Base-by-base conservation (phyloP, 2,888 invertebrate species). In the Brachyptera putata region DNA sequence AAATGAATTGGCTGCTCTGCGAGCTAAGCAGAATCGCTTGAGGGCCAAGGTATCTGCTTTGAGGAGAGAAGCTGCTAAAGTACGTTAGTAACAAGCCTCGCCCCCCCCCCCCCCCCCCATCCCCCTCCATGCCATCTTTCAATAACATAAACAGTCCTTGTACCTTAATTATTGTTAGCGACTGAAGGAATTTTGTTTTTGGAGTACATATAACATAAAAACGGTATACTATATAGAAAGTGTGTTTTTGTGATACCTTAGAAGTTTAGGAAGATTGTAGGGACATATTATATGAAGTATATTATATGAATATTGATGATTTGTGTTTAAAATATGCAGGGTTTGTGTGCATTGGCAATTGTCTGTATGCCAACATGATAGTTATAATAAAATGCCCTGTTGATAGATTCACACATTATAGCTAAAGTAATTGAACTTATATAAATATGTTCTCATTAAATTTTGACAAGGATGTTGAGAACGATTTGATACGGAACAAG, bases 11-110 rank as follows among this genome's bases (percentile, higher is more conserved):
- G 79, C 79, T 36, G 79, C 82, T 65, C 77, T 87, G 59, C 80
- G 78, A 65, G 80, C 79, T 67, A 77, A 81, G 67, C 85, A 89
- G 72, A 80, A 79, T 68, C 80, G 81, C 67, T 79, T 89, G 62
- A 74, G 84, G 63, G 78, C 81, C 58, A 80, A 82, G 68, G 76
- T 87, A 65, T 81, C 82, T 67, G 79, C 80, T 68, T 76, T 85
- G 41, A 78, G 86, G 67, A 77, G 80, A 67, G 74, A 73, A 70
- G 71, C 80, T 59, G 62, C 61, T 14, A 53, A 53, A 16, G 34
- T 53, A 11, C 53, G 53, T 5, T 53, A 53, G 37, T n/a, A 7
- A 13, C 7, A 25, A 3, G 25, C 26, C 49, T 3, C 16, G 30
- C 26, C 24, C 26, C 30, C 49, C 37, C 14, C 37, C 37, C 3